These are phyloP conservation scores for Papilio xuthus DNA, from an alignment of 1,140 invertebrate genomes.

Conservation along the genomic window DNA sequence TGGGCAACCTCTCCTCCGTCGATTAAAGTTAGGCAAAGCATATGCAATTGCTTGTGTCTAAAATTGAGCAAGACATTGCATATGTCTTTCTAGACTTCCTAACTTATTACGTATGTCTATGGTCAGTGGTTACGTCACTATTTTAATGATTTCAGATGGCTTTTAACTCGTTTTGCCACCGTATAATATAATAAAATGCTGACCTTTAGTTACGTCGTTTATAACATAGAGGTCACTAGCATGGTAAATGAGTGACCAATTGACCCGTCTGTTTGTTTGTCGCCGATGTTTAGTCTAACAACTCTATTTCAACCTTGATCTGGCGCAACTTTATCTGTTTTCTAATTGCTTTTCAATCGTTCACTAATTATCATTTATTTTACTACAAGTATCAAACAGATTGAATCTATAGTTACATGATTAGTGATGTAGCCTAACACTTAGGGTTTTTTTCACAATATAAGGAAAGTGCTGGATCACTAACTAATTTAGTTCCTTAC, in stretches of 20 bases:
- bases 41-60: too few species aligned
- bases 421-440: too few species aligned
- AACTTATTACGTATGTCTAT: too few species aligned
- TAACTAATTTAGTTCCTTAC: too few species aligned
- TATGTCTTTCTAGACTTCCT: too few species aligned
- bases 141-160: neutral
- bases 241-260: neutral
- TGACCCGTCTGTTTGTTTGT: constrained; percentile 4
- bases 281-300: neutral
- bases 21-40: too few species aligned
- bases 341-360: neutral
- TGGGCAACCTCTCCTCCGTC: too few species aligned
- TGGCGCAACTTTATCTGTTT: neutral
- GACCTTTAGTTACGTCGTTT: neutral
- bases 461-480: too few species aligned
- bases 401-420: neutral
- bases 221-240: neutral
- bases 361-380: neutral
- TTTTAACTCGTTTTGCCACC: neutral
- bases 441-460: too few species aligned
- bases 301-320: neutral
- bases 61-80: too few species aligned
- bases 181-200: neutral
- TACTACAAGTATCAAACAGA: neutral
- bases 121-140: too few species aligned